Evolutionary conservation across 2,888 invertebrate genomes (phyloP), one percentile per base, ranked within the genome.

Genomic region (Hypselothyrea guttata): DNA sequence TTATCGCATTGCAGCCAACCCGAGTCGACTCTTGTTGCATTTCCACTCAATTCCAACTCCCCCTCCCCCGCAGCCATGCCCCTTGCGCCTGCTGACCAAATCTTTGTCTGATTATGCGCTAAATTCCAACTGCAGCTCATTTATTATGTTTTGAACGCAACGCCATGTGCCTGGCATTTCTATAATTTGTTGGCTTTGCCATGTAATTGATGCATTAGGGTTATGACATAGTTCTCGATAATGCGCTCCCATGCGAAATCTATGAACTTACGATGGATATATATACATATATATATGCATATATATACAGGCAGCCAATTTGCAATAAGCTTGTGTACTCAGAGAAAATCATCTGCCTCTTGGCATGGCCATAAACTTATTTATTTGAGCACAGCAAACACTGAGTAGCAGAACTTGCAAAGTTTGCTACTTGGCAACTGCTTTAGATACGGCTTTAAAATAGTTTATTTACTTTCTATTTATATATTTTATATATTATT

Each of bases 161-260:
- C n/a, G 1, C n/a, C 16, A 55, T 73, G 67, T 60, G 55, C 52
- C 40, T 41, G 22, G 60, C 83, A 72, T 69, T 22, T 22, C 22
- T 22, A 76, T 75, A 79, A 79, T 79, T 72, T 77, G 76, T 68
- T 68, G 67, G 71, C 73, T 74, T 71, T 55, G 67, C 68, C 42
- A 60, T 67, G 64, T 79, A 83, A 81, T 83, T 81, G 79, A 81
- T 81, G 77, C 79, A 83, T 81, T 76, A 62, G 52, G 79, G 76
- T 72, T 83, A 70, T 70, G 83, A 75, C 79, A 79, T 74, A 68
- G 72, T 75, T 76, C 57, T 61, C 30, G 79, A 74, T 78, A 75
- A 78, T 81, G 52, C 49, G 41, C 58, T 13, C 7, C 34, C 13
- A 12, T 12, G 33, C n/a, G 12, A 34, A 34, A 11, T 7, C 34